Evolutionary conservation across 2,113 vertebrate genomes (phyloP).

Genomic region (Accipiter cooperii): DNA sequence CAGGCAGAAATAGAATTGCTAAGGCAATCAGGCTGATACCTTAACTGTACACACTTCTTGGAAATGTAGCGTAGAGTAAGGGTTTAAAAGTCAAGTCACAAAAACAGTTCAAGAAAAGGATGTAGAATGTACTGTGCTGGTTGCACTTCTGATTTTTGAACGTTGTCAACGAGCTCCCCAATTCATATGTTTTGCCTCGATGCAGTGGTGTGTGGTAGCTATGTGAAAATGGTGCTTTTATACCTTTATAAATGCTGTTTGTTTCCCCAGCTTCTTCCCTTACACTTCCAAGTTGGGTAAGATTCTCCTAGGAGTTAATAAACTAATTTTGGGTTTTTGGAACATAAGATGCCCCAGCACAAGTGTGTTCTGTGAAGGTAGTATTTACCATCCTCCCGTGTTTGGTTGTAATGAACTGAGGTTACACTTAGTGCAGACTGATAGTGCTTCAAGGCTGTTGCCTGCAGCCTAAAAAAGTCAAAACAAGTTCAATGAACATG

Average conservation of each 20-base stretch:
- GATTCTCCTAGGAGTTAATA: background rate
- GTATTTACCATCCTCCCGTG: conserved; percentile 15
- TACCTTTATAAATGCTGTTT: background rate
- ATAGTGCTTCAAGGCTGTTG: background rate
- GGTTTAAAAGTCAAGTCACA: background rate
- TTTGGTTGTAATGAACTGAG: background rate
- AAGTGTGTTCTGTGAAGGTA: background rate
- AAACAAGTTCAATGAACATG: background rate
- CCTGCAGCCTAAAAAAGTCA: background rate
- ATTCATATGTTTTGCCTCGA: background rate
- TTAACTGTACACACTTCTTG: background rate
- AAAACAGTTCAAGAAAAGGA: background rate
- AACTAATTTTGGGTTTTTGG: background rate
- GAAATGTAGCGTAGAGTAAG: background rate
- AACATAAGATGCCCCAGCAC: background rate
- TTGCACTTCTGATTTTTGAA: background rate
- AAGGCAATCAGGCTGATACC: background rate
- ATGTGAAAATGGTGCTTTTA: background rate
- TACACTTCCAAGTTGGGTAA: background rate
- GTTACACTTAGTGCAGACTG: background rate
- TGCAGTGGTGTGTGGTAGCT: background rate
- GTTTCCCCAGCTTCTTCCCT: background rate
- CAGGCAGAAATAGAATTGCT: background rate
- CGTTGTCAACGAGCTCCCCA: background rate
- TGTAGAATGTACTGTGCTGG: background rate